Base-by-base conservation (phyloP, 2,888 invertebrate species). In the Minunthozetes semirufus region DNA sequence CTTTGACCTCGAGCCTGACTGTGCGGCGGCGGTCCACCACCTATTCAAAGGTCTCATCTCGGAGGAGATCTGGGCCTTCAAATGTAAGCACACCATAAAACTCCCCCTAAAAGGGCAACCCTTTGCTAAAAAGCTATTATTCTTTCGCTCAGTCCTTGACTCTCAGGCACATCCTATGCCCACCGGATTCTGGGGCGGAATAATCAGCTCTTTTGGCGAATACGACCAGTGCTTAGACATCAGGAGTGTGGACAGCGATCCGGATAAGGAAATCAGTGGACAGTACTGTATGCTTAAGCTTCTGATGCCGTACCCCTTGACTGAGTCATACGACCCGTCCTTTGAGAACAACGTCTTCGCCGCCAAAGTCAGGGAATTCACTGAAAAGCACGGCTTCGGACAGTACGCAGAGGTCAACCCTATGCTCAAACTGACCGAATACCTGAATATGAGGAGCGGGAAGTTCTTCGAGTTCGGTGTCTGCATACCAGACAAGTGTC, bases 401-500 rank as follows among this genome's bases (percentile, higher is more conserved):
- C 25, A 48, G 4, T 75, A 75, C 46, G 53, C 46, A 9, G 71
- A 71, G 38, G 53, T 48, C 17, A 75, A 75, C 33, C 71, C 75
- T 0, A 42, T 71, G 9, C 46, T 71, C 11, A 75, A 75, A 25
- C 6, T 71, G 17, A 71, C 70, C 0, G 75, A 75, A 29, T 53
- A 42, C 8, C 33, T 75, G 59, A 75, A 70, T 22, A 42, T 56
- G 25, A 56, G 56, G 11, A 27, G 61, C 1, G 75, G 75, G 6
- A 70, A 56, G 11, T 29, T 75, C 15, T 53, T 71, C 11, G 53
- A 71, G 22, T 72, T 76, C 29, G 76, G 74, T 17, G 59, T 76
- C 38, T 76, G 76, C n/a, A 56, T 76, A 11, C 76, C 76, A 15
- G 59, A 71, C 19, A 59, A 50, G 22, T 76, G 76, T 50, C n/a